These are phyloP conservation scores for Drosophila paramelanica DNA, from an alignment of 2,888 invertebrate genomes.

Conservation along the genomic window DNA sequence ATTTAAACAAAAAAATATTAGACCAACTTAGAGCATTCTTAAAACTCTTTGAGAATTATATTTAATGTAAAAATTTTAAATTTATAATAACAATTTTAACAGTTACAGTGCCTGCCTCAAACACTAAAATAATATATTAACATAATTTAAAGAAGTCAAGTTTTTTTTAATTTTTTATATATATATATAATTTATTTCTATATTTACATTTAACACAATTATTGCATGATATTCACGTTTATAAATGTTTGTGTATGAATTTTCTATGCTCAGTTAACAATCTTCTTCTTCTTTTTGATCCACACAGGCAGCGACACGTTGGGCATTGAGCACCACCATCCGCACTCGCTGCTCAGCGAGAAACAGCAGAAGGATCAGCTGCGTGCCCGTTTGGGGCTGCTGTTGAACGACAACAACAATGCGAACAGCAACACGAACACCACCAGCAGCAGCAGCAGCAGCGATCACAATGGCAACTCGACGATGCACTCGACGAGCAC, in stretches of 20 bases:
- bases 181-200: background rate
- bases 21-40: too few species aligned
- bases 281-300: background rate
- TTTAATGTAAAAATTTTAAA: too few species aligned
- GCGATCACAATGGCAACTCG: constrained; percentile 77
- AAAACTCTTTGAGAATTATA: too few species aligned
- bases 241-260: too few species aligned
- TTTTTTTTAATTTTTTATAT: too few species aligned
- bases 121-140: too few species aligned
- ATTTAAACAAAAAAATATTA: too few species aligned
- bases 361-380: constrained; percentile 83
- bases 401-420: constrained; percentile 73
- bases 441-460: constrained; percentile 63
- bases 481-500: constrained; percentile 68
- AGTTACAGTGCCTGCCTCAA: too few species aligned
- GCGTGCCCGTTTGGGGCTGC: constrained; percentile 81
- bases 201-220: too few species aligned
- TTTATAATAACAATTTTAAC: too few species aligned
- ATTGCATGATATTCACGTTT: too few species aligned
- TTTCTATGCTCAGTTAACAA: background rate
- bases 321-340: constrained; percentile 63
- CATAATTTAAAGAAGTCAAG: too few species aligned
- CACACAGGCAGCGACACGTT: constrained; percentile 74
- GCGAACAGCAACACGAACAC: constrained; percentile 7
- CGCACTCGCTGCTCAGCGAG: constrained; percentile 64